Evolutionary conservation across 2,888 invertebrate species (phyloP), one percentile per base, ranked within the genome.

Genomic region (Hyposoter dolosus): DNA sequence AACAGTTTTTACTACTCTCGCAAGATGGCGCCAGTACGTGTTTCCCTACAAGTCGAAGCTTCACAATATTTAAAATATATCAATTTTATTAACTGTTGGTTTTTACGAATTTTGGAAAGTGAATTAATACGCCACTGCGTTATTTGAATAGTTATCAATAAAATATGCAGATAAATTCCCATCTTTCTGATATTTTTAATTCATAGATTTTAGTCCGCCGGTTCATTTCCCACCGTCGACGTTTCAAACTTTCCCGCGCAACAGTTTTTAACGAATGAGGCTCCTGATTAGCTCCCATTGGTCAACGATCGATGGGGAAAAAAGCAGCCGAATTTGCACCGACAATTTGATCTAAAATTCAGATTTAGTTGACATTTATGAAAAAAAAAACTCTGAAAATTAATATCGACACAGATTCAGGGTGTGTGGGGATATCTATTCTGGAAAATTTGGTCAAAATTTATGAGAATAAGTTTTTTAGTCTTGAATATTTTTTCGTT

Each of bases 201-300:
- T 28, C 23, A 56, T 60, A 28, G 15, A 60, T 60, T 60, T 28
- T 0, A 60, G 4, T 60, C 6, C 15, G 28, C 9, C 1, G 3
- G 35, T 71, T 32, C 10, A 3, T 4, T 10, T 1, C 1, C 19
- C 10, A 10, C 23, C 40, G 0, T 28, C 23, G 7, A 4, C 15
- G 7, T 56, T 84, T 66, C 12, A 19, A 76, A 71, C 19, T 65
- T 75, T 84, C 35, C 77, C 84, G 82, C 86, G 12, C 7, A 32
- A 50, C 4, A 35, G 28, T 69, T 71, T 15, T 35, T 72, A 43
- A 35, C 74, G 28, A 68, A 68, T 69, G 6, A 32, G 15, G 17
- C 28, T 7, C 7, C n/a, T 5, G 1, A 32, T 17, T n/a, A 19
- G 32, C n/a, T 23, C n/a, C 50, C 47, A 86, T 86, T 88, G 86